Evolutionary conservation across 2,797 vertebrate species (phyloP).

Genomic region (Oryzias dopingdopingensis): DNA sequence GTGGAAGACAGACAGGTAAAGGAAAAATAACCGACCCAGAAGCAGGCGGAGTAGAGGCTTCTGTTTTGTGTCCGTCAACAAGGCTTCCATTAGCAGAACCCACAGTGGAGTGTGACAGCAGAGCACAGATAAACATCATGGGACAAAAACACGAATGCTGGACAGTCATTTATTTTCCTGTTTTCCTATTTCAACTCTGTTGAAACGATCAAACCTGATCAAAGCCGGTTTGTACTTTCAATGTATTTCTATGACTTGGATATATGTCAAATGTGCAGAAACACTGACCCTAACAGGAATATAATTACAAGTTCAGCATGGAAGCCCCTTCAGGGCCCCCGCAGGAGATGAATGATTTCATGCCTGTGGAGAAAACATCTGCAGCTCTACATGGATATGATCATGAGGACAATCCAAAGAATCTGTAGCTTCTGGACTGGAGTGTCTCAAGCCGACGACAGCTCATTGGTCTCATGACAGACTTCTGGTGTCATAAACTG

Average conservation of each 20-base stretch:
- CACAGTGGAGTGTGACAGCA: slow-evolving; percentile 1
- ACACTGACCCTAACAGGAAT: too few species aligned
- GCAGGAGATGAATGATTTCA: too few species aligned
- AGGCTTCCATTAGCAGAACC: slow-evolving; percentile 16
- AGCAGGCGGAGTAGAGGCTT: not conserved
- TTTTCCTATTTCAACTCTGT: not conserved
- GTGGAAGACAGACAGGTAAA: not conserved
- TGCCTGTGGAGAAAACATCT: too few species aligned
- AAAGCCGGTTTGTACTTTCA: not conserved
- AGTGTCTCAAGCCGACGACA: too few species aligned
- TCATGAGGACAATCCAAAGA: too few species aligned
- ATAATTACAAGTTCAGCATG: too few species aligned
- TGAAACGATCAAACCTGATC: not conserved
- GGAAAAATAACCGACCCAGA: not conserved
- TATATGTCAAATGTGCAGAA: too few species aligned
- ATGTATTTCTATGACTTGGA: not conserved
- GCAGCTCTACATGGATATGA: too few species aligned
- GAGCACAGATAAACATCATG: not conserved
- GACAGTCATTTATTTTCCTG: not conserved
- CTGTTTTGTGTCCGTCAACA: slow-evolving; percentile 15
- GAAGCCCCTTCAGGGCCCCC: too few species aligned
- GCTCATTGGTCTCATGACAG: too few species aligned
- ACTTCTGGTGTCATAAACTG: too few species aligned
- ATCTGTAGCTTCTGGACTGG: too few species aligned
- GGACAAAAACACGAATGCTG: not conserved